Percentiles rank a stretch among this genome's conserved stretches.
Conservation (phyloP, 2,888 invertebrate genomes). For the Leptopterna dolabrata region DNA sequence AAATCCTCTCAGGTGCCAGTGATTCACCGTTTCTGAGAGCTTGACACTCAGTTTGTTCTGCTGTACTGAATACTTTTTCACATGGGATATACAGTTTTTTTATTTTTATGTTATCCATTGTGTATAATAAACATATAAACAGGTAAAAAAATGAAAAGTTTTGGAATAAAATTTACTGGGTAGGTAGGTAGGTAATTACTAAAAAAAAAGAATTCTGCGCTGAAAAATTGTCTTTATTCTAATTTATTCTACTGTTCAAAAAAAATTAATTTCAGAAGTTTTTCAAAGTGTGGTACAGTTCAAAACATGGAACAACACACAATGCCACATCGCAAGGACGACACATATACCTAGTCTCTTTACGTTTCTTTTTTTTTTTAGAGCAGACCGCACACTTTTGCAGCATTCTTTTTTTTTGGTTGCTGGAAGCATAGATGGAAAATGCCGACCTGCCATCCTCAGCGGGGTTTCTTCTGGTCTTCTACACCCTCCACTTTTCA, state of each 20-base stretch:
- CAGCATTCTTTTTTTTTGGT: neutral
- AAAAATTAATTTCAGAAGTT: neutral
- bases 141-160: too few species aligned
- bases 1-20: too few species aligned
- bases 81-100: too few species aligned
- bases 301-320: neutral
- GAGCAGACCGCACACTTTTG: neutral
- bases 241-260: neutral
- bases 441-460: neutral
- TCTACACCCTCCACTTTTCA: neutral
- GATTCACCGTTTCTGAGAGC: too few species aligned
- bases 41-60: too few species aligned
- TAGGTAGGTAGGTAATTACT: neutral
- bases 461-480: neutral
- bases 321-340: too few species aligned
- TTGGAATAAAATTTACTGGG: neutral
- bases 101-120: too few species aligned
- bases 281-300: neutral
- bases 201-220: neutral
- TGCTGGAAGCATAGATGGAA: neutral
- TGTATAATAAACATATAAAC: too few species aligned
- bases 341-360: too few species aligned
- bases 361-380: too few species aligned
- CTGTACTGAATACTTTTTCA: too few species aligned
- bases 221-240: neutral